Evolutionary conservation across 2,888 invertebrate genomes (phyloP), one percentile per base, ranked within the genome.

Genomic region (Nymphalis polychloros): DNA sequence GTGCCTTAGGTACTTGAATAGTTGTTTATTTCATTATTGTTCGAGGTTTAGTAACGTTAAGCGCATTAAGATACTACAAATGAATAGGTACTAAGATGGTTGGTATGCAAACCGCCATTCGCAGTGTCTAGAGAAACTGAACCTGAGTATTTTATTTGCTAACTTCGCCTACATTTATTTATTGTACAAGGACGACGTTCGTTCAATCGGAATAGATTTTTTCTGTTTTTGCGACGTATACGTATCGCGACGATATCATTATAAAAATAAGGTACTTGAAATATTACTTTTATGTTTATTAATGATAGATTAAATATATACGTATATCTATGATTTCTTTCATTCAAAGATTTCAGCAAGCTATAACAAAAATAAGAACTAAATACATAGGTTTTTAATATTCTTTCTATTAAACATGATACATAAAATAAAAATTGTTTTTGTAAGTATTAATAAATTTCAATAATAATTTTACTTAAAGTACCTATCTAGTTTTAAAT

Each of bases 151-250:
- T 70, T 55, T 55, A 23, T 55, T 55, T 50, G 50, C 10, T 64
- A 68, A 48, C 63, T 63, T 64, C 60, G 48, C 52, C 52, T 59
- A 59, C 63, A 59, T 66, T 59, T 66, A 69, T 66, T 66, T 63
- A 63, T 50, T 46, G 63, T 63, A 69, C 69, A 69, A 65, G 62
- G 69, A 63, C 41, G 66, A 63, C 48, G 59, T 63, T 61, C 19
- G 63, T 31, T 47, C 23, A 27, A 60, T 49, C 49, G 31, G 60
- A 53, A 66, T 27, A 53, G 23, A 31, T 41, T 59, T 46, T 31
- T 63, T 53, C 59, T 66, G 20, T 53, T 60, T 6, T 53, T 10
- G 35, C 53, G 52, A 49, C 57, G 8, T 8, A 13, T 41, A 41
- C 48, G n/a, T 23, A 23, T 23, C 23, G 23, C n/a, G n/a, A n/a